Conservation (phyloP, 2,797 vertebrate species). For the Eulemur rubriventer region DNA sequence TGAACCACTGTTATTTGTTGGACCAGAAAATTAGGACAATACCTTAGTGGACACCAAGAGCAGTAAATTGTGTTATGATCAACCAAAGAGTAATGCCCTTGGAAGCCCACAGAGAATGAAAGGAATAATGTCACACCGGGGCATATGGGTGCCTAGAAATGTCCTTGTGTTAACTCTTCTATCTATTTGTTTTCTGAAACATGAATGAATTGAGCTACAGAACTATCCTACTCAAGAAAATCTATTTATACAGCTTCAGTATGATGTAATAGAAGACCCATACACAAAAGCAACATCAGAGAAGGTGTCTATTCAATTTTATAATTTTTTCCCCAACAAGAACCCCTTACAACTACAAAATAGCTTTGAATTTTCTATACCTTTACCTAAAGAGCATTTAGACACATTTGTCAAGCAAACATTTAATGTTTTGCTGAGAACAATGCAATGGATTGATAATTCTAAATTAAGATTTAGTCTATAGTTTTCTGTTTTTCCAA, state of each 20-base stretch:
- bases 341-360: background rate
- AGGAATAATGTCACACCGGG: background rate
- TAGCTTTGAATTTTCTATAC: background rate
- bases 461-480: conserved; percentile 40
- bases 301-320: background rate
- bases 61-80: background rate
- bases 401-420: background rate
- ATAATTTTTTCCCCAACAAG: background rate
- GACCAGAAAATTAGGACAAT: background rate
- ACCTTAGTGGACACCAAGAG: background rate
- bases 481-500: conserved; percentile 52
- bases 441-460: conserved; percentile 13
- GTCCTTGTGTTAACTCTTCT: background rate
- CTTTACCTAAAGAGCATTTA: background rate
- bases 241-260: background rate
- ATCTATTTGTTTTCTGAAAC: background rate
- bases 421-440: conserved; percentile 14
- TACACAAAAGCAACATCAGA: background rate
- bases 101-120: background rate
- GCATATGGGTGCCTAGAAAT: background rate
- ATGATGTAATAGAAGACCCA: background rate
- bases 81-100: background rate
- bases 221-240: background rate
- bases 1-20: background rate
- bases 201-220: background rate